Evolutionary conservation across 53 echinoderm and acorn worm genomes (phyloP), one percentile per base, ranked within the genome.

Genomic region (Luidia sarsii): DNA sequence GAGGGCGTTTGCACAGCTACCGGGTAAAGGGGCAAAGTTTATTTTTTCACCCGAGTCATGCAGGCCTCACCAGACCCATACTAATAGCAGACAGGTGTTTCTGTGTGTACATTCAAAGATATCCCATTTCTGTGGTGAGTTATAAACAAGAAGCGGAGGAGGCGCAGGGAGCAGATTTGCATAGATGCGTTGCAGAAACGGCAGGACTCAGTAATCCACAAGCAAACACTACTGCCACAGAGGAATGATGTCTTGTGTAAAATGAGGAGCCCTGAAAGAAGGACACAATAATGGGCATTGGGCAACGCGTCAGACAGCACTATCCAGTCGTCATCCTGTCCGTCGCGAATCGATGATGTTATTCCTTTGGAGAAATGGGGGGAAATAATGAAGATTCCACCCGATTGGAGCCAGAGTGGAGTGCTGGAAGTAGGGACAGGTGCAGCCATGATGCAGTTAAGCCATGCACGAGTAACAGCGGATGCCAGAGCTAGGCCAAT

Each of bases 341-440:
- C 43, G 39, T 16, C 21, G 10, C 45, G 46, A 77, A 77, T 77
- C 77, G 32, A 77, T 77, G 77, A 57, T 77, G 77, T 77, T 77
- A 77, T 77, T 77, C 61, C 77, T 77, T 54, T 59, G 77, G 77
- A 77, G 77, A 77, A 77, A 77, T 77, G 77, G 77, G 46, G 77
- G 77, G 77, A 60, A 77, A 77, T 77, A 77, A 77, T 77, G 77
- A 61, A 43, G 61, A 77, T 59, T 77, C 77, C 60, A 61, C 43
- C 20, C 48, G 62, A 60, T 32, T 77, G 59, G 77, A 45, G 32
- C 27, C 41, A 19, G 59, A 25, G 38, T 61, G 35, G 14, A 45
- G 59, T 54, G 61, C 29, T 61, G 77, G 45, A 77, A 77, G 60
- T 49, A 30, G 55, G 32, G 61, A 77, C 77, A 77, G 77, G 77